Base-by-base conservation (phyloP, 2,888 invertebrate species). In the Steinernema carpocapsae region DNA sequence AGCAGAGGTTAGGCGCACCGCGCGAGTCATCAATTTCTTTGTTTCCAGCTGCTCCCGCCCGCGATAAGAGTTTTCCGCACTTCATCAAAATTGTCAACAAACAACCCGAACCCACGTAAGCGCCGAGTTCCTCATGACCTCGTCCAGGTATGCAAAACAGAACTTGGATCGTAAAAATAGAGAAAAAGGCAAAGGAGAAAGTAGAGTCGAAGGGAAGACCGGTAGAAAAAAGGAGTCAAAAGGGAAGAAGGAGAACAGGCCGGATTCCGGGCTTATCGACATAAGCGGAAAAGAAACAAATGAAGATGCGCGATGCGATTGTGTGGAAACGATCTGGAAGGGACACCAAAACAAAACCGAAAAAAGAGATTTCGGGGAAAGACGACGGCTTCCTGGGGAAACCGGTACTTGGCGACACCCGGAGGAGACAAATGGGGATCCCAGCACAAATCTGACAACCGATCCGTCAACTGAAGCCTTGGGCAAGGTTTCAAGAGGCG, bases 391-490 rank as follows among this genome's bases (percentile, higher is more conserved):
- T 19, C 64, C 7, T 26, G 29, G 17, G 32, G 7, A 64, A 64
- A 32, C 64, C 64, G 64, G 64, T 64, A 29, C 6, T 7, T 17
- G 7, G 12, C 32, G 32, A 32, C 64, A 12, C 24, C 22, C 37
- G 37, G 37, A 37, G 37, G 37, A 37, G 37, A 37, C 37, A 37
- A 19, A 48, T 48, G 48, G 48, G 48, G 19, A 48, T 19, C 56
- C 14, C 22, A 19, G 56, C 56, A 14, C 48, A 14, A 19, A 48
- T 17, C 26, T 56, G 56, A 56, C 56, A 56, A 14, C 3, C 56
- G 56, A 56, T 26, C 24, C 22, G 56, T 56, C 56, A 56, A 6
- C 26, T 22, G 56, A 56, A 22, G 56, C 56, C 56, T 56, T 56
- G 12, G 48, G 26, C 56, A 56, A 56, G 56, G 56, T 26, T 56